Percentiles rank a stretch among this genome's conserved stretches.
phyloP scores from a whole-genome alignment of 2,797 vertebrate genomes.

The Danio aesculapii region DNA sequence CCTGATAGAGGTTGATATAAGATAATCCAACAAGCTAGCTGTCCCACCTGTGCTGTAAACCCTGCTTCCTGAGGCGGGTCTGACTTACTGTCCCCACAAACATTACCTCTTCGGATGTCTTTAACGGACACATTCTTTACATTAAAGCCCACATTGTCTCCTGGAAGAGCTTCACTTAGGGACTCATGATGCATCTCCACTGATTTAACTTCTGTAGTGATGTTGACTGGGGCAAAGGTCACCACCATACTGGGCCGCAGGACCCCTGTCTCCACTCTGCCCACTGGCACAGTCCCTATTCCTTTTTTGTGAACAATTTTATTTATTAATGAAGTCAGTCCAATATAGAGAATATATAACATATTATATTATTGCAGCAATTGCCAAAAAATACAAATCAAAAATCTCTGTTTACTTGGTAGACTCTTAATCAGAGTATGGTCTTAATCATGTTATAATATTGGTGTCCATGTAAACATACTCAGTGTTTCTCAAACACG shows the following conservation, averaged over 20 bases:
- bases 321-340: too few relatives aligned
- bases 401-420: too few relatives aligned
- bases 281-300: slow-evolving; percentile 71
- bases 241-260: slow-evolving; percentile 65
- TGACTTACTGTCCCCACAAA: slow-evolving; percentile 65
- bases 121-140: slow-evolving; percentile 69
- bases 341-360: too few relatives aligned
- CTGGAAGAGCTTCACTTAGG: slow-evolving; percentile 65
- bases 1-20: background rate
- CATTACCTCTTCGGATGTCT: slow-evolving; percentile 68
- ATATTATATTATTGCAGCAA: too few relatives aligned
- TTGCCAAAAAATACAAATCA: too few relatives aligned
- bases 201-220: slow-evolving; percentile 69
- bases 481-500: too few relatives aligned
- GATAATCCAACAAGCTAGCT: background rate
- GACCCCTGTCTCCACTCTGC: slow-evolving; percentile 66
- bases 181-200: slow-evolving; percentile 77
- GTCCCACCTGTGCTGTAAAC: slow-evolving; percentile 66
- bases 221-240: slow-evolving; percentile 66
- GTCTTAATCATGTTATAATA: too few relatives aligned
- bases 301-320: slow-evolving; percentile 40
- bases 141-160: slow-evolving; percentile 71
- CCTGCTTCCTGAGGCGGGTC: slow-evolving; percentile 62
- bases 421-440: too few relatives aligned
- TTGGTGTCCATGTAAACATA: too few relatives aligned